These are phyloP conservation scores for Aselliscus stoliczkanus DNA, from an alignment of 2,797 vertebrate species.

Conservation along the genomic window DNA sequence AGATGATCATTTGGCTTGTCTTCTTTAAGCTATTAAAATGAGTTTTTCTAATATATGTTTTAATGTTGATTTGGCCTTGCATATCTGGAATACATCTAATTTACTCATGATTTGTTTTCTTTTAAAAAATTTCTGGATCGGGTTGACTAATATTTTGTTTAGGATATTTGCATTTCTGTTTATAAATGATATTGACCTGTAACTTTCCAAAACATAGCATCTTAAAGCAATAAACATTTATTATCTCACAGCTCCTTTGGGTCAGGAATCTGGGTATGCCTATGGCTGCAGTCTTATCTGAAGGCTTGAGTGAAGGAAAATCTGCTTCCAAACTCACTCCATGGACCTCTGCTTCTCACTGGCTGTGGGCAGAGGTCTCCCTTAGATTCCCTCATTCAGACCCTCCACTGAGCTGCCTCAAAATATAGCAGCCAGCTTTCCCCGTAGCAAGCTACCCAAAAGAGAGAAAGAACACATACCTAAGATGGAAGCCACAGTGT, in stretches of 20 bases:
- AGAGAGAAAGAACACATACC: not conserved
- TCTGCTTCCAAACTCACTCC: not conserved
- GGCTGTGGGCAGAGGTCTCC: not conserved
- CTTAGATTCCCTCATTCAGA: not conserved
- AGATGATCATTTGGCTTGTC: not conserved
- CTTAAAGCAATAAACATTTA: not conserved
- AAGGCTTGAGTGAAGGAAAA: not conserved
- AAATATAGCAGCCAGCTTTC: too few species aligned
- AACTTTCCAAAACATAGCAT: not conserved
- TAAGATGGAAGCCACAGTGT: not conserved
- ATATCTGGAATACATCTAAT: not conserved
- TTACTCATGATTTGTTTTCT: not conserved
- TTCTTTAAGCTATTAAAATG: not conserved
- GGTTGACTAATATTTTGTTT: not conserved
- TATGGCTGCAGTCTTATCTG: not conserved
- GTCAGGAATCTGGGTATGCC: not conserved
- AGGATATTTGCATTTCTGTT: not conserved
- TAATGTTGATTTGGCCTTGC: not conserved
- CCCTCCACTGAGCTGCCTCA: not conserved
- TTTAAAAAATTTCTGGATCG: not conserved
- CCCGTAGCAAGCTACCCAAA: not conserved
- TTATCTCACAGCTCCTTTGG: not conserved
- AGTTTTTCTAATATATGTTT: not conserved
- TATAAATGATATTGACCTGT: not conserved
- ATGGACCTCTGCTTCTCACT: not conserved